Base-by-base conservation (phyloP, 2,113 vertebrate species). In the Taxidea taxus region DNA sequence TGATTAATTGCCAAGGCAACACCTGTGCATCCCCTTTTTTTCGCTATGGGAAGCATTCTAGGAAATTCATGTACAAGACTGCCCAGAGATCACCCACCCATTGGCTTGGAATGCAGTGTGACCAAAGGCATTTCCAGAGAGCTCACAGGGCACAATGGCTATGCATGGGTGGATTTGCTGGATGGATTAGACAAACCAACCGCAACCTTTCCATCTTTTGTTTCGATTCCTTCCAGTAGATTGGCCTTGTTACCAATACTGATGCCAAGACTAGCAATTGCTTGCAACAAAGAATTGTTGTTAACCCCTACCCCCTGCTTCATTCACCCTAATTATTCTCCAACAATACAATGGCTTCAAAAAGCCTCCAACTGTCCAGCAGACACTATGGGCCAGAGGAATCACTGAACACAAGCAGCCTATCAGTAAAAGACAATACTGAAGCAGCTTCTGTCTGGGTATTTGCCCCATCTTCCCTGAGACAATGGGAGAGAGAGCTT, bases 311-410 rank as follows among this genome's bases (percentile, higher is more conserved):
- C 86, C 95, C 94, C 91, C 96, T 93, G 96, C 89, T 97, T 96
- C 95, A 97, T 92, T 97, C 97, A 98, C 96, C 78, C 97, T 98
- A 97, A 98, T 98, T 97, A 97, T 98, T 97, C 91, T 95, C 92
- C 75, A 95, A 98, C 94, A 97, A 97, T 95, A 97, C 96, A 97
- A 95, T 77, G 95, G 94, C 83, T 97, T 97, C 96, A 97, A 95
- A 98, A 98, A 97, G 95, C 74, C 87, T 96, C 96, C 96, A 97
- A 97, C 95, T 90, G 97, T 95, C 97, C 90, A 87, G 72, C 91
- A 94, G 96, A 97, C 95, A 97, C 95, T 82, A 82, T 12, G 68
- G 84, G 92, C 96, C 64, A 56, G 80, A 97, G 93, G 62, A 97
- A 95, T 95, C 96, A 92, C 94, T 94, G 89, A 95, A 87, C 94